A percentile compares a stretch with the other conserved stretches of the same genome.
phyloP scores from a whole-genome alignment of 2,888 invertebrate genomes.

The Phortica okadai region DNA sequence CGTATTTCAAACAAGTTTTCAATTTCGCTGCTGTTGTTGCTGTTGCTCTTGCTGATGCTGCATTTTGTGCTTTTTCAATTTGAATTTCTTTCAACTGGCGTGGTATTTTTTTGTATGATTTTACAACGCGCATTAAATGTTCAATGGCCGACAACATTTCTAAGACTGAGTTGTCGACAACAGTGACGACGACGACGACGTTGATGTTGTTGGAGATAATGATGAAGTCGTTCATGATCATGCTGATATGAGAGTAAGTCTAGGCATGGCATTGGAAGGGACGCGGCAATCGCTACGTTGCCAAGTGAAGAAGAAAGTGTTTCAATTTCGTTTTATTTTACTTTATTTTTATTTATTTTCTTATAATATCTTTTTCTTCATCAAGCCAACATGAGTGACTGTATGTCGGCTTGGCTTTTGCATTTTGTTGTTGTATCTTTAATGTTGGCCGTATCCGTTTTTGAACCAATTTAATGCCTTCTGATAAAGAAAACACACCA shows the following conservation, averaged over 20 bases:
- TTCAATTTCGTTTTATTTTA: conserved; percentile 15
- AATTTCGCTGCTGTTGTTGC: conserved; percentile 27
- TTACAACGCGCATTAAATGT: conserved; percentile 10
- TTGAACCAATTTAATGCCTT: conserved; percentile 65
- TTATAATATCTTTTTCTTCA: conserved; percentile 40
- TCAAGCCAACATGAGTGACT: not conserved
- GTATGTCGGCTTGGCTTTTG: not conserved
- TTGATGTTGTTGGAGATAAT: not conserved
- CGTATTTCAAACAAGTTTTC: conserved; percentile 52
- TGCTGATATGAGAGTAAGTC: not conserved
- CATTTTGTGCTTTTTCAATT: conserved; percentile 33
- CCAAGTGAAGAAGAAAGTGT: conserved; percentile 17
- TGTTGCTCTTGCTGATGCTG: conserved; percentile 41
- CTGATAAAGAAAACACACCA: conserved; percentile 56
- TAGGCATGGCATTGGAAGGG: no score
- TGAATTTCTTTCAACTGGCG: conserved; percentile 9
- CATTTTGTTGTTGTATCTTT: conserved; percentile 45
- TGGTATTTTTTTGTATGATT: not conserved
- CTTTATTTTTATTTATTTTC: conserved; percentile 20
- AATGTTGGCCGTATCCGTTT: conserved; percentile 65
- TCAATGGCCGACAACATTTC: conserved; percentile 15
- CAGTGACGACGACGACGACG: not conserved
- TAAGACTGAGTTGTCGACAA: not conserved
- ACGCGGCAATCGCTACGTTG: no score
- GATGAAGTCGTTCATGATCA: conserved; percentile 4